These are phyloP conservation scores for Cerceris rybyensis DNA, from an alignment of 2,888 invertebrate species.

Conservation along the genomic window DNA sequence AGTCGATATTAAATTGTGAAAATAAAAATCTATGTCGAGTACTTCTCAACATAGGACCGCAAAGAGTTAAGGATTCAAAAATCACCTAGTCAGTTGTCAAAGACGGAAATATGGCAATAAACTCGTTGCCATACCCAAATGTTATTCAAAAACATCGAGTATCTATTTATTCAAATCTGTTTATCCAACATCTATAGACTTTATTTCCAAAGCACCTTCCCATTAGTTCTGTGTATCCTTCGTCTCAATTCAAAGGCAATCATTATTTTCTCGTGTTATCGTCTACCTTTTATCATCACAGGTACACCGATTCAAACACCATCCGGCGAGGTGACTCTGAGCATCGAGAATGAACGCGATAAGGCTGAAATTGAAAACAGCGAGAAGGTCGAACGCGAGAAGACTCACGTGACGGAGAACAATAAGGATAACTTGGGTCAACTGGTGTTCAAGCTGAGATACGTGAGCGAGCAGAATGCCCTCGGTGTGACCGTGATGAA, in stretches of 20 bases:
- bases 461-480: slow-evolving; percentile 94
- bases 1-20: no score
- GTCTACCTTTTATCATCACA: background rate
- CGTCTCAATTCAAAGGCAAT: background rate
- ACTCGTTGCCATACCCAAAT: no score
- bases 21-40: no score
- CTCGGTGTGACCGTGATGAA: slow-evolving; percentile 95
- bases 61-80: no score
- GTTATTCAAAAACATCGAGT: no score
- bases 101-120: no score
- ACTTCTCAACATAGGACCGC: no score
- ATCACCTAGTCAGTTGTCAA: no score
- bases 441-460: slow-evolving; percentile 94
- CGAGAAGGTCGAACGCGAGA: slow-evolving; percentile 83
- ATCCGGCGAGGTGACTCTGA: slow-evolving; percentile 81
- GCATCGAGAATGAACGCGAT: slow-evolving; percentile 83
- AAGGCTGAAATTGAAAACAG: slow-evolving; percentile 84
- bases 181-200: no score
- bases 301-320: slow-evolving; percentile 76
- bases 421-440: slow-evolving; percentile 89
- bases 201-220: no score
- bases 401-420: slow-evolving; percentile 83
- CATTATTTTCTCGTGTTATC: background rate
- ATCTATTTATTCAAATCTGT: no score
- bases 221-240: background rate